phyloP scores from a whole-genome alignment of 2,888 invertebrate species.

The Pristionchus entomophagus region DNA sequence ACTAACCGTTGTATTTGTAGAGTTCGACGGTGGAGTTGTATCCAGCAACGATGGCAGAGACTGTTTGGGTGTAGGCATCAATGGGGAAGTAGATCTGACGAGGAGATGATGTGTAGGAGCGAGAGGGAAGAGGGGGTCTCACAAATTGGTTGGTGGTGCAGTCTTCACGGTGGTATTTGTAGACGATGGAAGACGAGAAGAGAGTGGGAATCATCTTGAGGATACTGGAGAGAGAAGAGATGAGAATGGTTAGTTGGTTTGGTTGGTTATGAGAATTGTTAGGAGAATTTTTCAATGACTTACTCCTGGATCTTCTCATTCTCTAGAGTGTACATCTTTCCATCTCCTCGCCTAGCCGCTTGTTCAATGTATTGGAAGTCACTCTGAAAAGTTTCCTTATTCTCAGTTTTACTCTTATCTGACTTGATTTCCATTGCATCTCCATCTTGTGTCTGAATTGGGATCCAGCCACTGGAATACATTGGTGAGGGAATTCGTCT shows the following conservation, averaged over 20 bases:
- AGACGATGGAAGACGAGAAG: constrained; percentile 29
- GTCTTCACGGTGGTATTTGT: neutral
- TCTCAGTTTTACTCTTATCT: neutral
- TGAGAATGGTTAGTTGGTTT: neutral
- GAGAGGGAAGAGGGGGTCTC: too few species aligned
- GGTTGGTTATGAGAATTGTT: too few species aligned
- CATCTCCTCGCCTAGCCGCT: constrained; percentile 14
- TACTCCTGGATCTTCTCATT: neutral
- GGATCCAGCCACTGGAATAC: constrained; percentile 35
- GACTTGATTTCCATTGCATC: constrained; percentile 21
- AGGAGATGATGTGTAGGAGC: too few species aligned
- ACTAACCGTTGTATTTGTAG: neutral
- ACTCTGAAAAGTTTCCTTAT: neutral
- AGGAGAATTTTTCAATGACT: neutral
- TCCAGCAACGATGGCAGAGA: constrained; percentile 33
- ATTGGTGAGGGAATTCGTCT: constrained; percentile 12
- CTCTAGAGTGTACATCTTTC: constrained; percentile 2
- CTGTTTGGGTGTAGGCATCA: constrained; percentile 39
- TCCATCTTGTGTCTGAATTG: neutral
- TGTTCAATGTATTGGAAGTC: constrained; percentile 14
- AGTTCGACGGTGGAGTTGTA: neutral
- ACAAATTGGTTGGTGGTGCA: neutral
- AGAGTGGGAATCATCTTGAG: constrained; percentile 15
- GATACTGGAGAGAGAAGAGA: neutral
- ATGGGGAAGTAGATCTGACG: constrained; percentile 41